Base-by-base conservation (phyloP, 35 echinoderm and acorn worm genomes). In the Ptychodera flava region DNA sequence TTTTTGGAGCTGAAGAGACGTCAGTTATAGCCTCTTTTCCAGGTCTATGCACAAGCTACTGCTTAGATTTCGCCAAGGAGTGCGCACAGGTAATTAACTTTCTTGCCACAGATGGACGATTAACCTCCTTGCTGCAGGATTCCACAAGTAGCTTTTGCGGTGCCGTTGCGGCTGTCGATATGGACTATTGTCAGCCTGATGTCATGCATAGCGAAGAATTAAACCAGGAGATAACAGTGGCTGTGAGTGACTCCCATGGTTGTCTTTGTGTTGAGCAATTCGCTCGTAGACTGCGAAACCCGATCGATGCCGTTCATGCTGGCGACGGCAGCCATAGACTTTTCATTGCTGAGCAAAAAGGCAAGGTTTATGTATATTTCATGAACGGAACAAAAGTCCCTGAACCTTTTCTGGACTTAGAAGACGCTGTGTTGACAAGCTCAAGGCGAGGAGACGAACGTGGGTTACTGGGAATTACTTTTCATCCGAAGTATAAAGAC, bases 131-230 rank as follows among this genome's bases (percentile, higher is more conserved):
- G 0, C 37, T 86, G 1, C 31, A 33, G 33, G 28, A 29, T 34
- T 78, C 35, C 28, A 85, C 81, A 30, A 53, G 27, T 1, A 90
- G 36, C 29, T 98, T 98, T 80, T 98, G 95, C 78, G 80, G 78
- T 0, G 75, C 86, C 1, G 80, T 92, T 28, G 31, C 78, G 84
- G 89, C 87, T 29, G 38, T 78, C 34, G 92, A 94, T 80, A 80
- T 85, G 35, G 92, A 90, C 37, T 97, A 98, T 37, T 98, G 95
- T 82, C 94, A 87, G 35, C 95, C 95, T 1, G 38, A 86, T 29
- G 88, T 98, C 1, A 37, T 94, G 28, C 64, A 85, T 31, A 76
- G 90, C 80, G 79, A 35, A 0, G 78, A 90, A 27, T 6, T 22
- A 12, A 6, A 22, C 45, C 45, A 6, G 22, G 22, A 64, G 22